Conservation (phyloP, 2,113 vertebrate species). For the human (Homo sapiens) region DNA sequence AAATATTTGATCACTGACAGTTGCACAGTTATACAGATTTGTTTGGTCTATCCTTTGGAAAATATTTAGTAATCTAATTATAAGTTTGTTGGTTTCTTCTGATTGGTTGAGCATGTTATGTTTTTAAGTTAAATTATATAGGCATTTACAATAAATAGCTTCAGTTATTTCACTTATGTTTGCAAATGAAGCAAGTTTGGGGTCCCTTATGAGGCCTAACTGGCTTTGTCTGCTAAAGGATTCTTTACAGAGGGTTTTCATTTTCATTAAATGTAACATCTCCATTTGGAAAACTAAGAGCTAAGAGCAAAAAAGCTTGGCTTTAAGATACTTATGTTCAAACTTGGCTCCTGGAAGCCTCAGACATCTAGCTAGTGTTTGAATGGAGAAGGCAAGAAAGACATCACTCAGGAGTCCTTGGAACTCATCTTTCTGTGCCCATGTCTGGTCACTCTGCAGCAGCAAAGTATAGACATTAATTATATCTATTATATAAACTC, state of each 20-base stretch:
- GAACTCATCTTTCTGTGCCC: neutral
- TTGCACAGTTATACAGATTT: neutral
- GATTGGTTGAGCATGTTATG: neutral
- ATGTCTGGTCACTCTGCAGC: neutral
- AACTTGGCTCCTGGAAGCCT: neutral
- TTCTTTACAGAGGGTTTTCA: neutral
- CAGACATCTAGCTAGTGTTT: neutral
- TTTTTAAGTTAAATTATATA: neutral
- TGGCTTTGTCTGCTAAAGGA: neutral
- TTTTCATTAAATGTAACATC: neutral
- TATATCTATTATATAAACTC: neutral
- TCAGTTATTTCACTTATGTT: neutral
- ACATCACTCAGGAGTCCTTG: no score
- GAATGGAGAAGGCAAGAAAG: neutral
- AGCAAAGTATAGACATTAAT: neutral
- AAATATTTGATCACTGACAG: neutral
- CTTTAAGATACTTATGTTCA: neutral
- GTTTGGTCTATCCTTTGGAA: neutral
- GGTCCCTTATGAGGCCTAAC: neutral
- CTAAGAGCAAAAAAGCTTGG: neutral
- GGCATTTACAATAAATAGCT: neutral
- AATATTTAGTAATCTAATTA: neutral
- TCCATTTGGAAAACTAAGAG: neutral
- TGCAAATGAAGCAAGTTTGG: neutral
- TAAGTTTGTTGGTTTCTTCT: neutral